Conservation (phyloP, 2,113 vertebrate species). For the Phylloscopus trochilus region DNA sequence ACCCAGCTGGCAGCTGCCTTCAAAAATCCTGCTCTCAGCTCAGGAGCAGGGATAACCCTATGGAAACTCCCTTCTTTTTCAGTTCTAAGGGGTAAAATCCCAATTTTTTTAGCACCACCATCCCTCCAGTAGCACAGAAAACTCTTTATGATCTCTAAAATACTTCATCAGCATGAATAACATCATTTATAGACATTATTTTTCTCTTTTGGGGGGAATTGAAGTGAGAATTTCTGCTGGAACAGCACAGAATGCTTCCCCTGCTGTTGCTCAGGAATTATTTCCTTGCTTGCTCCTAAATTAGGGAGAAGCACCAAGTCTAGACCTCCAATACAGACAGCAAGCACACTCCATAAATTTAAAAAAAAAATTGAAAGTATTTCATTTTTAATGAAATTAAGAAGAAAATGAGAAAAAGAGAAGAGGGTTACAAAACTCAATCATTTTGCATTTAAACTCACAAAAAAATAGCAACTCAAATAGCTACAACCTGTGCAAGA, state of each 20-base stretch:
- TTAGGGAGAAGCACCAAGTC: rapidly evolving
- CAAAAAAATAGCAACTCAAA: rapidly evolving
- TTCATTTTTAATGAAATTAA: neutral
- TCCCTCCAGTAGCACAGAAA: neutral
- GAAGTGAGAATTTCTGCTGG: rapidly evolving
- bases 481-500: rapidly evolving
- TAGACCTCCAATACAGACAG: rapidly evolving
- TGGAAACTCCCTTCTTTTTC: rapidly evolving
- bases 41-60: rapidly evolving
- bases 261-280: neutral
- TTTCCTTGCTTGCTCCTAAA: too few relatives aligned
- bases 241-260: rapidly evolving
- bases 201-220: rapidly evolving
- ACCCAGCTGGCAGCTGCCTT: neutral
- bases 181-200: rapidly evolving
- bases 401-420: neutral
- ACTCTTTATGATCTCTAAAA: neutral
- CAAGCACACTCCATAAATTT: neutral
- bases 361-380: neutral
- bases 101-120: rapidly evolving
- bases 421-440: rapidly evolving
- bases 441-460: rapidly evolving
- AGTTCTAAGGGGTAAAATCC: neutral
- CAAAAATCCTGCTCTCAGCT: neutral
- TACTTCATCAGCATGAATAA: rapidly evolving